phyloP scores from a whole-genome alignment of 2,797 vertebrate species.

The Eulemur rubriventer region DNA sequence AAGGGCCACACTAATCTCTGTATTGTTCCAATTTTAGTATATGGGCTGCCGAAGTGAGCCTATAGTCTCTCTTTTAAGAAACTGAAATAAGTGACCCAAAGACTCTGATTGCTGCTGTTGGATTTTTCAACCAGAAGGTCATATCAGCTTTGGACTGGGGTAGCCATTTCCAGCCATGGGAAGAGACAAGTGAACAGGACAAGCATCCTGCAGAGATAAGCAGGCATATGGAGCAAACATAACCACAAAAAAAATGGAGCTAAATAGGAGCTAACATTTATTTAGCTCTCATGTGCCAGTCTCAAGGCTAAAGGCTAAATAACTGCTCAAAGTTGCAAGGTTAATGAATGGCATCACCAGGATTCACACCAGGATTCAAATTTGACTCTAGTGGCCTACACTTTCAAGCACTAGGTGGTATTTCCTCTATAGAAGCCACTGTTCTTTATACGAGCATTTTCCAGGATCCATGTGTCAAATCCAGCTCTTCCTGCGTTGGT shows the following conservation, averaged over 20 bases:
- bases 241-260: background rate
- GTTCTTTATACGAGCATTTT: background rate
- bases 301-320: background rate
- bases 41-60: background rate
- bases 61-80: background rate
- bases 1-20: background rate
- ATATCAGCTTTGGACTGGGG: background rate
- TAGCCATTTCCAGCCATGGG: background rate
- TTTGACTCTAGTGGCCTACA: background rate
- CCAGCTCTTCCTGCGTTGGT: background rate
- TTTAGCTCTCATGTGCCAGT: background rate
- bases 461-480: background rate
- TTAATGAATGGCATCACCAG: background rate
- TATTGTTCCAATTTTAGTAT: background rate
- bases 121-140: constrained; percentile 4
- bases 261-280: background rate
- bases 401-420: background rate
- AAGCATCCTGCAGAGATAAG: background rate
- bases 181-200: background rate
- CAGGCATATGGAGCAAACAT: background rate
- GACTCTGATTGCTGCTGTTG: background rate
- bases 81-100: background rate
- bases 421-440: background rate
- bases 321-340: background rate
- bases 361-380: background rate